phyloP scores from a whole-genome alignment of 2,113 vertebrate genomes.

The Ochotona curzoniae region DNA sequence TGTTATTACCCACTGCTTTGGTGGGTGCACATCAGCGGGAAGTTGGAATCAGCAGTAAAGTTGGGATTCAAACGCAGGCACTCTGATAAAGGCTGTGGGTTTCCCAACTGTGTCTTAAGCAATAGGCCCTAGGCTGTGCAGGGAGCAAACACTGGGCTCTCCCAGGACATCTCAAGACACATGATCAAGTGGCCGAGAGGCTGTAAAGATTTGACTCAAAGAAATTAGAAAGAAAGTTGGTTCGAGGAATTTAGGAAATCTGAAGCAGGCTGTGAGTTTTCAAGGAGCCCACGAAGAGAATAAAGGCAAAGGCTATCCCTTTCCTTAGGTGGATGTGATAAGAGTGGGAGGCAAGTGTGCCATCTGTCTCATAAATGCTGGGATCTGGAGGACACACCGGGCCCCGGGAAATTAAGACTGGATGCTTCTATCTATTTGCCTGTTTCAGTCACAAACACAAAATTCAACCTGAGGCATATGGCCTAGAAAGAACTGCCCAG shows the following conservation, averaged over 20 bases:
- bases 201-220: neutral
- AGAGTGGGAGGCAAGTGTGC: neutral
- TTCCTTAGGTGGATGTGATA: neutral
- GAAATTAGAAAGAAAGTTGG: neutral
- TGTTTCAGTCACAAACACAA: neutral
- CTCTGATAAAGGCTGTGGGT: too few species aligned
- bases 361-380: neutral
- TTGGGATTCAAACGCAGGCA: too few species aligned
- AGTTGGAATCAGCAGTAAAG: too few species aligned
- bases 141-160: neutral
- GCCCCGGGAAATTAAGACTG: neutral
- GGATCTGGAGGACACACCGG: neutral
- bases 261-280: neutral
- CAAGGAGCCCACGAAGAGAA: neutral
- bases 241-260: constrained; percentile 38
- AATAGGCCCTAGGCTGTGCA: neutral
- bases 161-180: neutral
- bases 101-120: too few species aligned
- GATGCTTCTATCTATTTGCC: accelerated
- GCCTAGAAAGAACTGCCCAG: neutral
- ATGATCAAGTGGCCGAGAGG: neutral
- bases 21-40: too few species aligned
- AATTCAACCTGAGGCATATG: neutral
- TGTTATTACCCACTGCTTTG: too few species aligned
- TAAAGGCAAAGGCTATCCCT: constrained; percentile 6